Percentiles rank a stretch among this genome's conserved stretches.
Evolutionary conservation across 2,113 vertebrate genomes (phyloP).

Genomic region (Mus spicilegus): DNA sequence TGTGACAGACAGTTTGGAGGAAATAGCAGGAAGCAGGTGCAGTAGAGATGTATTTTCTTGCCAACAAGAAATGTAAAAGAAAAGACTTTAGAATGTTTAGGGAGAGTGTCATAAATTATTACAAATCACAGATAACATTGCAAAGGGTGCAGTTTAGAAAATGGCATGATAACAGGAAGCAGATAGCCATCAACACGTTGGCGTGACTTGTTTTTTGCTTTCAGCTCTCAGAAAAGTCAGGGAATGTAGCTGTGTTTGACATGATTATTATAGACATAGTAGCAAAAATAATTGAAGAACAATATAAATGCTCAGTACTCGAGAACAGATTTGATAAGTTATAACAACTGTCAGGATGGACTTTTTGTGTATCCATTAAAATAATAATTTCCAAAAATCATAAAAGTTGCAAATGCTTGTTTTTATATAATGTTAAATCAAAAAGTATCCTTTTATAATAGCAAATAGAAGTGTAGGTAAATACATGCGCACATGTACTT

Average conservation of each 20-base stretch:
- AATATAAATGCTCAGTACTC: background rate
- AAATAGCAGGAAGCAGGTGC: background rate
- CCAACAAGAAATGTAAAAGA: conserved; percentile 2
- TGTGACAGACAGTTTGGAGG: background rate
- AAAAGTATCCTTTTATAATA: background rate
- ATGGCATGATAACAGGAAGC: background rate
- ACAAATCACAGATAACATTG: background rate
- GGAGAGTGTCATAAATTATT: background rate
- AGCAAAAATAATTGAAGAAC: background rate
- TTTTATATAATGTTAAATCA: conserved; percentile 5
- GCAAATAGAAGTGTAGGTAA: background rate
- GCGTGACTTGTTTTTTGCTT: background rate
- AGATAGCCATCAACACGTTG: background rate
- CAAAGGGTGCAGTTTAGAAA: background rate
- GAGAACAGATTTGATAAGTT: background rate
- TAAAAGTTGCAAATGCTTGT: conserved; percentile 16
- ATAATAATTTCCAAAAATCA: conserved; percentile 6
- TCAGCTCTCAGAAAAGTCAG: conserved; percentile 5
- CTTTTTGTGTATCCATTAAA: conserved; percentile 12
- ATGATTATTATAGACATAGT: background rate
- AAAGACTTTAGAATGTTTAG: background rate
- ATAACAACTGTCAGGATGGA: background rate
- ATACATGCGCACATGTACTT: background rate
- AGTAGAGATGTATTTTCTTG: background rate
- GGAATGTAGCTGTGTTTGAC: background rate